Evolutionary conservation across 1,140 invertebrate species (phyloP).

Genomic region (Plutomurus gul): DNA sequence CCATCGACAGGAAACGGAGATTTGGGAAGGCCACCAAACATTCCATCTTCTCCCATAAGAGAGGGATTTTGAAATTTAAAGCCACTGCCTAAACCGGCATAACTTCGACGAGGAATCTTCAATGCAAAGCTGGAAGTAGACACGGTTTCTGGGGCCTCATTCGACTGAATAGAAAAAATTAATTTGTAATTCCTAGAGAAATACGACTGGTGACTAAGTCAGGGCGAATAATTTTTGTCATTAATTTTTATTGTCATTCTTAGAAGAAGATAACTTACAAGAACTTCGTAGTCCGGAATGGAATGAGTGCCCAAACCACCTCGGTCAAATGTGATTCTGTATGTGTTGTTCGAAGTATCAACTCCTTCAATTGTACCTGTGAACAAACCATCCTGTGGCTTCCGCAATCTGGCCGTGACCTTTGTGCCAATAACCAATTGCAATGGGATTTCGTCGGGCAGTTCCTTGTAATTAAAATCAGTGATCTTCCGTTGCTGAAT

Average conservation of each 20-base stretch:
- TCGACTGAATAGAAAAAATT: conserved; percentile 65
- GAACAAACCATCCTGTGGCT: conserved; percentile 95
- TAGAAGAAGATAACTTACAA: conserved; percentile 61
- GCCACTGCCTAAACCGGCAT: conserved; percentile 23
- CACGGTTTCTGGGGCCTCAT: conserved; percentile 88
- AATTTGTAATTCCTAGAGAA: no score
- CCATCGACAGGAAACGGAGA: conserved; percentile 59
- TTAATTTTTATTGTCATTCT: neutral
- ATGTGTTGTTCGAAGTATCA: conserved; percentile 96
- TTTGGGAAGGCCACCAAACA: conserved; percentile 58
- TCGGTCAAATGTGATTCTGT: conserved; percentile 94
- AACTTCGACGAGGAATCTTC: conserved; percentile 72
- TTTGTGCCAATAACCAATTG: conserved; percentile 96
- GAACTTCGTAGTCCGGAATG: conserved; percentile 94
- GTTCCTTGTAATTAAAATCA: conserved; percentile 82
- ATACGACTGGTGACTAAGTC: no score
- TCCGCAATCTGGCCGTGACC: conserved; percentile 84
- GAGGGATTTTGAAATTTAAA: conserved; percentile 55
- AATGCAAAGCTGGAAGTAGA: conserved; percentile 81
- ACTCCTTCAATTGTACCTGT: conserved; percentile 95
- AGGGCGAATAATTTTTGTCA: no score
- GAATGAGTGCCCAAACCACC: conserved; percentile 92
- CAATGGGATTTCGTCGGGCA: conserved; percentile 94
- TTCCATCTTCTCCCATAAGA: conserved; percentile 58
- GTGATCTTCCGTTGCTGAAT: conserved; percentile 90